Percentiles rank a stretch among this genome's conserved stretches.
These are phyloP conservation scores for Indicator indicator DNA, from an alignment of 2,113 vertebrate species.

Conservation along the genomic window DNA sequence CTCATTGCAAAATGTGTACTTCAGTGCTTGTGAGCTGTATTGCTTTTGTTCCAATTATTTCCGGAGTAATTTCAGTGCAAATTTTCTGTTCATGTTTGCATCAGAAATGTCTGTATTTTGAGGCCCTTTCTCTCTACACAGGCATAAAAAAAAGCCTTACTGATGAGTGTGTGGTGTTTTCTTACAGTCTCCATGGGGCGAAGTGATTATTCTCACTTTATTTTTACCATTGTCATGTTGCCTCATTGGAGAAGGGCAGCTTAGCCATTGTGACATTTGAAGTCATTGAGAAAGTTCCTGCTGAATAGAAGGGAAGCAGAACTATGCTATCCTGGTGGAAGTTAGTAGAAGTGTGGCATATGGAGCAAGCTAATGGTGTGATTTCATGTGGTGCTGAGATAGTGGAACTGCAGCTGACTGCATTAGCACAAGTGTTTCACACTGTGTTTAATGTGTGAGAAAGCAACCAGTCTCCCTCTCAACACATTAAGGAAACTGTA, in stretches of 20 bases:
- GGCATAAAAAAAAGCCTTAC: not conserved
- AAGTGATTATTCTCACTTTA: not conserved
- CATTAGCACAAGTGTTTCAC: not conserved
- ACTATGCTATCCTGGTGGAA: not conserved
- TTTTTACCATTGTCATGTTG: not conserved
- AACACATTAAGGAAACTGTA: not conserved
- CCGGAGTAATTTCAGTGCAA: not conserved
- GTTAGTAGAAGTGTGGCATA: not conserved
- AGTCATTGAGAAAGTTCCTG: not conserved
- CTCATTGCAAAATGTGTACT: not conserved
- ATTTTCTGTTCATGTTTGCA: not conserved
- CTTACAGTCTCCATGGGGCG: not conserved
- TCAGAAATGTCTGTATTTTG: not conserved
- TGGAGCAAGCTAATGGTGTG: not conserved
- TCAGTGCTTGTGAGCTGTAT: not conserved
- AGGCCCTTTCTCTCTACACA: not conserved
- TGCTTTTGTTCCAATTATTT: not conserved
- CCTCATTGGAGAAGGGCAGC: not conserved
- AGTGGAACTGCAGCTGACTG: constrained; percentile 3
- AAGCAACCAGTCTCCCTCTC: not conserved
- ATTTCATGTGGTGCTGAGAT: not conserved
- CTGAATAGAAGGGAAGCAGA: not conserved
- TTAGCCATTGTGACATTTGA: not conserved
- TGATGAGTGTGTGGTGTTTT: not conserved
- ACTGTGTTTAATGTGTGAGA: not conserved